A percentile compares a stretch with the other conserved stretches of the same genome.
These are phyloP conservation scores for Chroicocephalus ridibundus DNA, from an alignment of 2,113 vertebrate genomes.

Conservation along the genomic window DNA sequence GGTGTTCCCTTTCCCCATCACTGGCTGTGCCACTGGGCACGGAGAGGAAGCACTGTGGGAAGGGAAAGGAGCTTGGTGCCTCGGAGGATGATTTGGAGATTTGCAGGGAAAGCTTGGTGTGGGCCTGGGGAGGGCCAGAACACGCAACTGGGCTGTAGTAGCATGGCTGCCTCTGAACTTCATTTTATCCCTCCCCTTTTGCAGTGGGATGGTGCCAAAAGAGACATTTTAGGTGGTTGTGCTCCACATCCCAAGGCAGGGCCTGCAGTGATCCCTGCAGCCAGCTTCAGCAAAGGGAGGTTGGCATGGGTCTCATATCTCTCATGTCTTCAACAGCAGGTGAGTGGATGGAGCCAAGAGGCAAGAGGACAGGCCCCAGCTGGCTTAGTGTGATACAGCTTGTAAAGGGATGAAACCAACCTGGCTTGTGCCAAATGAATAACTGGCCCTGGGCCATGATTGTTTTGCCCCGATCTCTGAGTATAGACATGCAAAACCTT, in stretches of 20 bases:
- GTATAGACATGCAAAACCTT: background rate
- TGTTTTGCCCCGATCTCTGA: background rate
- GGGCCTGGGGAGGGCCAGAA: background rate
- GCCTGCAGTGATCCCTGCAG: background rate
- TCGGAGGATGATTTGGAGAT: background rate
- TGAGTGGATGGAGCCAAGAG: background rate
- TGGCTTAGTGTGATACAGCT: background rate
- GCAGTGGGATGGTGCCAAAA: background rate
- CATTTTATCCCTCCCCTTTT: background rate
- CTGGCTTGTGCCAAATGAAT: background rate
- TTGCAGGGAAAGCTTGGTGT: background rate
- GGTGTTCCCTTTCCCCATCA: background rate
- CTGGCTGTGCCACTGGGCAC: background rate
- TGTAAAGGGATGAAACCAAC: background rate
- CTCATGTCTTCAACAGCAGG: background rate
- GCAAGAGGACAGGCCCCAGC: background rate
- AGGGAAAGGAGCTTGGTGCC: background rate
- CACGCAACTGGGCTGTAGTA: background rate
- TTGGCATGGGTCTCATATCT: background rate
- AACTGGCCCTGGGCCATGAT: background rate
- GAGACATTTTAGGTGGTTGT: background rate
- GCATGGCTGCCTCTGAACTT: background rate
- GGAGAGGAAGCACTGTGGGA: background rate
- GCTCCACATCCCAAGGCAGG: background rate
- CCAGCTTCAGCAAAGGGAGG: background rate